A percentile compares a stretch with the other conserved stretches of the same genome.
These are phyloP conservation scores for Agelas oroides DNA, from an alignment of 37 sponge, comb jelly and placozoan genomes.

Conservation along the genomic window DNA sequence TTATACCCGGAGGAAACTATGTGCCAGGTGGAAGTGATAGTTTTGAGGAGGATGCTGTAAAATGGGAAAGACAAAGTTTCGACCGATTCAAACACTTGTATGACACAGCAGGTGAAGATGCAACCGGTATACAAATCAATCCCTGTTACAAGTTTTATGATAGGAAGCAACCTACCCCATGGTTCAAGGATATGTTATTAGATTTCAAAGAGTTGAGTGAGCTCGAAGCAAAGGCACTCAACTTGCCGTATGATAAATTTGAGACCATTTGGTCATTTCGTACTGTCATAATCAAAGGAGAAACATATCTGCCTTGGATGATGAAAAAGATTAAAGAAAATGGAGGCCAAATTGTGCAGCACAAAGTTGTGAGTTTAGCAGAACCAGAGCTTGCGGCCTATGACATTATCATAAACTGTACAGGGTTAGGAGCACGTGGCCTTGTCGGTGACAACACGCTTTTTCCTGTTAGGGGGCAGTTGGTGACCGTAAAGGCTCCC, in stretches of 20 bases:
- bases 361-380: conserved; percentile 1
- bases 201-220: conserved; percentile 8
- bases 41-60: not conserved
- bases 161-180: not conserved
- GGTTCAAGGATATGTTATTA: not conserved
- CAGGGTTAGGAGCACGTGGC: conserved; percentile 55
- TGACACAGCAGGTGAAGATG: not conserved
- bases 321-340: not conserved
- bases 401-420: conserved; percentile 66
- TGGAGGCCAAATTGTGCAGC: conserved; percentile 18
- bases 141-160: not conserved
- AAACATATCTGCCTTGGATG: conserved; percentile 47
- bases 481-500: conserved; percentile 22
- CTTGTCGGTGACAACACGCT: conserved; percentile 28
- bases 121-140: not conserved
- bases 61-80: conserved; percentile 28
- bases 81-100: conserved; percentile 2
- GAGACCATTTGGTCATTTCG: not conserved
- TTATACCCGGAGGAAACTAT: not conserved
- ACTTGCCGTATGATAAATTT: conserved; percentile 4
- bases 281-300: conserved; percentile 14
- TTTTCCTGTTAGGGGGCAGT: conserved; percentile 51
- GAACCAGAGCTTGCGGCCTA: conserved; percentile 2
- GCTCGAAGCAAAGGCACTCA: not conserved
- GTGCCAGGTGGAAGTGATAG: not conserved